These are phyloP conservation scores for Chionoecetes opilio DNA, from an alignment of 1,140 invertebrate species.

Conservation along the genomic window DNA sequence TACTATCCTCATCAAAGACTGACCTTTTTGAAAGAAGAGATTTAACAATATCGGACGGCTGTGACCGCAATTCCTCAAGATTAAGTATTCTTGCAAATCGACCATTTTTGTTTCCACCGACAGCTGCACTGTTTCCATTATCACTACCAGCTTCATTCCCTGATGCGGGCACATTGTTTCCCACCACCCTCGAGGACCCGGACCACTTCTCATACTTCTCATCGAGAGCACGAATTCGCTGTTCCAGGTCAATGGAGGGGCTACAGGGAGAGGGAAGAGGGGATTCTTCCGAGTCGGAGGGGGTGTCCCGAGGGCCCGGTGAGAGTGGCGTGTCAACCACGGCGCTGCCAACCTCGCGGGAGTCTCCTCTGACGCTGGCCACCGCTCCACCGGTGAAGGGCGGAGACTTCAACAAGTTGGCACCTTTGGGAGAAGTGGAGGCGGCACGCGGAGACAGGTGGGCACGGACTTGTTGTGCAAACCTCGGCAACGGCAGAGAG, in stretches of 20 bases:
- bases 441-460: constrained; percentile 80
- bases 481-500: constrained; percentile 92
- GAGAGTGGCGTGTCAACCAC: constrained; percentile 77
- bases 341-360: constrained; percentile 58
- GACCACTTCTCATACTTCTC: constrained; percentile 97
- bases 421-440: constrained; percentile 81
- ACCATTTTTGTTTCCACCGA: constrained; percentile 73
- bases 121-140: constrained; percentile 73
- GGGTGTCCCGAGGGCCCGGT: constrained; percentile 79
- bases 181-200: constrained; percentile 81
- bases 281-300: constrained; percentile 81
- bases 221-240: constrained; percentile 94
- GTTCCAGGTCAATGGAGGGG: constrained; percentile 87
- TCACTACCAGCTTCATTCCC: constrained; percentile 70
- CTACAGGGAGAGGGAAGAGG: constrained; percentile 82
- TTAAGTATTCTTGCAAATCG: constrained; percentile 87
- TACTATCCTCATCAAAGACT: constrained; percentile 97
- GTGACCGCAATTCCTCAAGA: constrained; percentile 87
- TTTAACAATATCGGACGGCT: constrained; percentile 97
- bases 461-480: constrained; percentile 88
- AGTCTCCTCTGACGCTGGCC: constrained; percentile 39
- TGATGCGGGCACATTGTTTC: constrained; percentile 69
- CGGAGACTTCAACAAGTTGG: constrained; percentile 71
- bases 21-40: constrained; percentile 95
- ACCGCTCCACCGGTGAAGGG: constrained; percentile 75